Conservation (phyloP, 37 sponge, comb jelly and placozoan species). For the Petrosia ficiformis region DNA sequence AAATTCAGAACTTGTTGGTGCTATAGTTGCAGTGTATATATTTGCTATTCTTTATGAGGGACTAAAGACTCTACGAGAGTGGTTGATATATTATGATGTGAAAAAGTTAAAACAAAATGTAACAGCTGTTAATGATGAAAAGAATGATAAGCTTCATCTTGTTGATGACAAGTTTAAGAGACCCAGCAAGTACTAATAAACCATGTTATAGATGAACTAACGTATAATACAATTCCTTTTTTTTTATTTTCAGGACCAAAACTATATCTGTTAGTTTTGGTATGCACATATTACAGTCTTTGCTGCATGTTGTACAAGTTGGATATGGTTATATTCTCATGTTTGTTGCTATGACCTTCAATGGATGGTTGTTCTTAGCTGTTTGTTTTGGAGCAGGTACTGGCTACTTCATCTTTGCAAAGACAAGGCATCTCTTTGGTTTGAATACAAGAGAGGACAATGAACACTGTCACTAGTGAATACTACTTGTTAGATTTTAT, state of each 20-base stretch:
- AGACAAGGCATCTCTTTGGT: conserved; percentile 27
- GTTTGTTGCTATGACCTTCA: conserved; percentile 90
- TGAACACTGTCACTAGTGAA: conserved; percentile 53
- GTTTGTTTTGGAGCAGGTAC: conserved; percentile 80
- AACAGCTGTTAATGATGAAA: not conserved
- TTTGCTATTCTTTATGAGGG: conserved; percentile 64
- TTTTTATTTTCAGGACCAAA: not conserved
- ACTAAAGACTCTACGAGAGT: conserved; percentile 57
- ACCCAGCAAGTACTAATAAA: not conserved
- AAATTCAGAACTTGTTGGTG: conserved; percentile 46
- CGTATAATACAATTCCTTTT: not conserved
- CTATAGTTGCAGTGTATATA: conserved; percentile 34
- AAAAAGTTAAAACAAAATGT: conserved; percentile 5
- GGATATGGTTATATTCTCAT: conserved; percentile 85
- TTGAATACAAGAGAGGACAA: conserved; percentile 27
- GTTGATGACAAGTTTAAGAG: not conserved
- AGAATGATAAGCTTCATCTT: not conserved
- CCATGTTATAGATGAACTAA: too few species aligned
- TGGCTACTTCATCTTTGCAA: conserved; percentile 72
- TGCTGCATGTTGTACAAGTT: conserved; percentile 71
- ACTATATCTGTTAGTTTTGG: not conserved
- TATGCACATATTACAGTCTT: conserved; percentile 58
- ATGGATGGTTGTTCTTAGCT: conserved; percentile 89
- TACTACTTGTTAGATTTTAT: not conserved
- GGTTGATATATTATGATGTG: conserved; percentile 26